These are phyloP conservation scores for Taenaris catops DNA, from an alignment of 2,888 invertebrate species.

Conservation along the genomic window DNA sequence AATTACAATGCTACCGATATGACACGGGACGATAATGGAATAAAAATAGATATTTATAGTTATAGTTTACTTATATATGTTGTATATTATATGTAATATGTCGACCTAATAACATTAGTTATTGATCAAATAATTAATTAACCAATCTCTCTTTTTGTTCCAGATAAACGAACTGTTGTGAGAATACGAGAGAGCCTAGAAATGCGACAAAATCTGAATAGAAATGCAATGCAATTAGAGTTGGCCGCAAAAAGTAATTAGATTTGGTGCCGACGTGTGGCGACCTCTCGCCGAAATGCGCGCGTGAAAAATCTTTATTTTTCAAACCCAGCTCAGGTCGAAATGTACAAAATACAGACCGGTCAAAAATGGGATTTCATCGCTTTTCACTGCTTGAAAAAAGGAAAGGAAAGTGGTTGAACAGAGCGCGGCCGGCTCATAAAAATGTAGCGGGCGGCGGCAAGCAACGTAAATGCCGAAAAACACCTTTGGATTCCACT, in stretches of 20 bases:
- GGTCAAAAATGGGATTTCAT: slow-evolving; percentile 52
- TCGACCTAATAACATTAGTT: too few relatives aligned
- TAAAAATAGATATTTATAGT: too few relatives aligned
- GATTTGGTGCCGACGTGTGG: slow-evolving; percentile 20
- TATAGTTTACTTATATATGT: too few relatives aligned
- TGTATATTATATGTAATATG: too few relatives aligned
- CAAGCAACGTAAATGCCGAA: slow-evolving; percentile 4
- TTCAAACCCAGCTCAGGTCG: slow-evolving; percentile 33
- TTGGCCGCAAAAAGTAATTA: slow-evolving; percentile 21
- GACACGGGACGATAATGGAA: too few relatives aligned
- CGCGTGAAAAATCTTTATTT: slow-evolving; percentile 26
- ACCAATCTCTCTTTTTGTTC: neutral
- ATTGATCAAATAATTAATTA: neutral
- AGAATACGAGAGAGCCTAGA: neutral
- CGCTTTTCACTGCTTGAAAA: slow-evolving; percentile 3
- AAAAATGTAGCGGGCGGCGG: slow-evolving; percentile 4
- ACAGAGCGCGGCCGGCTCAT: slow-evolving; percentile 2
- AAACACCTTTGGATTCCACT: slow-evolving; percentile 1
- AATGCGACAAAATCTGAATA: neutral
- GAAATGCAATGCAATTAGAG: slow-evolving; percentile 18
- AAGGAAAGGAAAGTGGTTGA: slow-evolving; percentile 1
- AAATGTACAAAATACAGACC: slow-evolving; percentile 53
- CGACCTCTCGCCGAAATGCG: slow-evolving; percentile 12
- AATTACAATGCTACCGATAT: too few relatives aligned
- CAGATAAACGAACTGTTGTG: neutral